These are phyloP conservation scores for Falco berigora DNA, from an alignment of 2,797 vertebrate species.

Conservation along the genomic window DNA sequence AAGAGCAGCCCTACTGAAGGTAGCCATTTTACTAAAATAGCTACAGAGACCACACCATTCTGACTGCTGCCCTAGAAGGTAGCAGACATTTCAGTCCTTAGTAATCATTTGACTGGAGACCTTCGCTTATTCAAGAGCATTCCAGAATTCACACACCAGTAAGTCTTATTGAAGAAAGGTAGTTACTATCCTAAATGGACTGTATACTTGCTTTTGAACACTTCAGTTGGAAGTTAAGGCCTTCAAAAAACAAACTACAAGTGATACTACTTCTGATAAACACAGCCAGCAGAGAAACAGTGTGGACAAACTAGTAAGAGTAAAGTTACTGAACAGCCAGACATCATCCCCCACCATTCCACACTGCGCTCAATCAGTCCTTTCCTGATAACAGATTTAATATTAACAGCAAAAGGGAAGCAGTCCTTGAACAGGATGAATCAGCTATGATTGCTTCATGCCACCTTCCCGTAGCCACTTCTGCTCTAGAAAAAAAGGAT, in stretches of 20 bases:
- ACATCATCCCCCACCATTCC: neutral
- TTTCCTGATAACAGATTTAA: neutral
- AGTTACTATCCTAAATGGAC: neutral
- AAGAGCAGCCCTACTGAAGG: neutral
- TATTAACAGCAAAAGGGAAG: constrained; percentile 36
- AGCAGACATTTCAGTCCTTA: neutral
- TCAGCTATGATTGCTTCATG: neutral
- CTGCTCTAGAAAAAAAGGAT: neutral
- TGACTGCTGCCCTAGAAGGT: neutral
- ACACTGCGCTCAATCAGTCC: neutral
- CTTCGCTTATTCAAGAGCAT: neutral
- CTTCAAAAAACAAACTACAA: neutral
- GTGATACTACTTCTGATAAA: neutral
- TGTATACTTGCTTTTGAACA: neutral
- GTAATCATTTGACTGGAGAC: neutral
- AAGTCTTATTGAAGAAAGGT: neutral
- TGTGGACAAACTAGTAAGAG: neutral
- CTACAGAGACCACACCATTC: neutral
- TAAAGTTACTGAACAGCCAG: neutral
- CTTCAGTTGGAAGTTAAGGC: neutral
- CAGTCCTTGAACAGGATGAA: neutral
- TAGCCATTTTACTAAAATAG: neutral
- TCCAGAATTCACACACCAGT: neutral
- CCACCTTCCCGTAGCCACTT: neutral
- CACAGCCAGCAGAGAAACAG: neutral